phyloP scores from a whole-genome alignment of 1,140 invertebrate genomes.

The Teleopsis dalmanni region DNA sequence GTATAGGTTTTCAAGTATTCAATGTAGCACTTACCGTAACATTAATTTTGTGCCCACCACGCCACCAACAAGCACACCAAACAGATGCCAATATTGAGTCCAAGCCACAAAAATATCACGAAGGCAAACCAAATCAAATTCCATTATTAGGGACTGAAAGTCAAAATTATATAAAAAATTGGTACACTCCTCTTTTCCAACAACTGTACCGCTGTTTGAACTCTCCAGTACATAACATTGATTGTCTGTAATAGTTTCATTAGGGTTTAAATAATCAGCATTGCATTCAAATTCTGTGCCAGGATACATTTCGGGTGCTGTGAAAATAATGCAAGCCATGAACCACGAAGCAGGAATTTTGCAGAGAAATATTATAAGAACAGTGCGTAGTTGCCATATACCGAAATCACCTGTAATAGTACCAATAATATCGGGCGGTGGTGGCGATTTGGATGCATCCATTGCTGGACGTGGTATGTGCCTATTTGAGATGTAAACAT shows the following conservation, averaged over 20 bases:
- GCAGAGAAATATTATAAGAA: constrained; percentile 42
- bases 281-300: constrained; percentile 29
- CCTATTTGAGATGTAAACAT: no score
- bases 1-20: not conserved
- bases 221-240: constrained; percentile 31
- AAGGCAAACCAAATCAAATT: constrained; percentile 44
- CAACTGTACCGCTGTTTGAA: constrained; percentile 8
- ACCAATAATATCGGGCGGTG: constrained; percentile 28
- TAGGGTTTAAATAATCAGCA: constrained; percentile 11
- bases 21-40: constrained; percentile 20
- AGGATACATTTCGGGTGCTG: constrained; percentile 36
- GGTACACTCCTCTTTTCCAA: constrained; percentile 15
- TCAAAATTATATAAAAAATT: constrained; percentile 26
- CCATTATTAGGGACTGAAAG: constrained; percentile 40
- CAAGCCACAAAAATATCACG: constrained; percentile 43
- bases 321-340: constrained; percentile 45
- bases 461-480: no score
- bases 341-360: constrained; percentile 47
- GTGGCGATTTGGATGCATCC: not conserved
- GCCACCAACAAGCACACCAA: constrained; percentile 43
- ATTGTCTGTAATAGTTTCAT: constrained; percentile 17
- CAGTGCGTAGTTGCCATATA: constrained; percentile 43
- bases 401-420: constrained; percentile 42
- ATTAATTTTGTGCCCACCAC: constrained; percentile 42
- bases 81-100: constrained; percentile 46